phyloP scores from a whole-genome alignment of 2,888 invertebrate genomes.

The Ornithoptera priamus region DNA sequence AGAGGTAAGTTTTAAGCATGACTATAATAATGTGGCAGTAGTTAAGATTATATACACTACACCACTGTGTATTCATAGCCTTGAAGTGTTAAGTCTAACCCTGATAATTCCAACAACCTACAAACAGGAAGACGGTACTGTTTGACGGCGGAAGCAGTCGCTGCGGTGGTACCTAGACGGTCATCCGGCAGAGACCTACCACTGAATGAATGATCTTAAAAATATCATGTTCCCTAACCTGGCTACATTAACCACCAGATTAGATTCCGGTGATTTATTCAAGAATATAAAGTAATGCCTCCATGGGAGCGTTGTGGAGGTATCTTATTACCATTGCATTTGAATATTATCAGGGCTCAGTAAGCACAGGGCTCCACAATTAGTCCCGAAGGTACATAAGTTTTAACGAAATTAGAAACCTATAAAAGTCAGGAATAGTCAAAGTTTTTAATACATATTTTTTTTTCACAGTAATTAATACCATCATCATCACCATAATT shows the following conservation, averaged over 20 bases:
- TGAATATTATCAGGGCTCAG: slow-evolving; percentile 24
- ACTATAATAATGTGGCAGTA: too few relatives aligned
- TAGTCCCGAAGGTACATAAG: slow-evolving; percentile 12
- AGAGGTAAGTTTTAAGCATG: too few relatives aligned
- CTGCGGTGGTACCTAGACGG: not conserved
- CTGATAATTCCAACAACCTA: too few relatives aligned
- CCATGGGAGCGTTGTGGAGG: slow-evolving; percentile 14
- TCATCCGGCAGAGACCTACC: too few relatives aligned
- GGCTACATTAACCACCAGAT: slow-evolving; percentile 15
- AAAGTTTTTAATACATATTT: not conserved
- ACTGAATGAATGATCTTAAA: slow-evolving; percentile 1
- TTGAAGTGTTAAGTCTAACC: too few relatives aligned
- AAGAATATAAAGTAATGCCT: not conserved
- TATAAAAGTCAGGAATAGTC: slow-evolving; percentile 7
- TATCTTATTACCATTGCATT: slow-evolving; percentile 22
- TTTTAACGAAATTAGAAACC: slow-evolving; percentile 10
- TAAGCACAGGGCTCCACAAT: slow-evolving; percentile 21
- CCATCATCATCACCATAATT: too few relatives aligned
- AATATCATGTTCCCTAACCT: not conserved
- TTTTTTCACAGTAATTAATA: too few relatives aligned
- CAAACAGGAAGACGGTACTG: too few relatives aligned
- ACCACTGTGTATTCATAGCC: too few relatives aligned
- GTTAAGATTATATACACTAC: too few relatives aligned
- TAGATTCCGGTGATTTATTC: slow-evolving; percentile 23
- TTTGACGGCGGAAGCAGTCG: too few relatives aligned